Percentiles rank a stretch among this genome's conserved stretches.
phyloP scores from a whole-genome alignment of 30 jellyfish, hydroid and myxozoan species.

The Mastigias papua region DNA sequence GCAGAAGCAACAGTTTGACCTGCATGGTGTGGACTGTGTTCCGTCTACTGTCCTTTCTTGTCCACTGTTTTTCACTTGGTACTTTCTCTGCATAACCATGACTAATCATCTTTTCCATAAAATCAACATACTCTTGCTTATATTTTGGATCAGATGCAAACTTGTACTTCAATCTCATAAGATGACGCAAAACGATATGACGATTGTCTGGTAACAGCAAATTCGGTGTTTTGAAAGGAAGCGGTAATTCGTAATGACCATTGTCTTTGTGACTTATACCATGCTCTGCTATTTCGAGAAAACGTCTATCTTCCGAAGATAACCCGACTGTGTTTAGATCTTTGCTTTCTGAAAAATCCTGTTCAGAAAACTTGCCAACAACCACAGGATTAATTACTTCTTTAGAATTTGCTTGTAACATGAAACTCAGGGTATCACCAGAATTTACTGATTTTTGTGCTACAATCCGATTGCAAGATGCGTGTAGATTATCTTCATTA shows the following conservation, averaged over 20 bases:
- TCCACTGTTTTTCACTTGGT: not conserved
- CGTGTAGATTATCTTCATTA: conserved; percentile 5
- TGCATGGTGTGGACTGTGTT: not conserved
- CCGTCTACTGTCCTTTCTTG: not conserved
- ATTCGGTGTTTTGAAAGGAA: not conserved
- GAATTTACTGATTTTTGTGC: conserved; percentile 18
- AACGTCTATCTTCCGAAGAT: conserved; percentile 23
- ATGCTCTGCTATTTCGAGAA: conserved; percentile 24
- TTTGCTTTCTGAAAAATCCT: conserved; percentile 26
- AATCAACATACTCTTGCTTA: not conserved
- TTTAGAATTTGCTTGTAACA: conserved; percentile 21
- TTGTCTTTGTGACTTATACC: conserved; percentile 28
- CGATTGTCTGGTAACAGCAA: not conserved
- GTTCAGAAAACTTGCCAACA: conserved; percentile 22
- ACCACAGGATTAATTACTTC: conserved; percentile 27
- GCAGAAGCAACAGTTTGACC: too few relatives aligned
- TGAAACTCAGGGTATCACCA: conserved; percentile 17
- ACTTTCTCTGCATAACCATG: not conserved
- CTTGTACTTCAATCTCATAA: not conserved
- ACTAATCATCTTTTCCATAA: not conserved
- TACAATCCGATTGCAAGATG: conserved; percentile 11
- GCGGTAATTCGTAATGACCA: not conserved
- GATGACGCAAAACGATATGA: not conserved
- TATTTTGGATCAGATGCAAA: not conserved
- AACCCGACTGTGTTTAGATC: not conserved